Evolutionary conservation across 2,113 vertebrate species (phyloP), one percentile per base, ranked within the genome.

Genomic region (Petaurus breviceps): DNA sequence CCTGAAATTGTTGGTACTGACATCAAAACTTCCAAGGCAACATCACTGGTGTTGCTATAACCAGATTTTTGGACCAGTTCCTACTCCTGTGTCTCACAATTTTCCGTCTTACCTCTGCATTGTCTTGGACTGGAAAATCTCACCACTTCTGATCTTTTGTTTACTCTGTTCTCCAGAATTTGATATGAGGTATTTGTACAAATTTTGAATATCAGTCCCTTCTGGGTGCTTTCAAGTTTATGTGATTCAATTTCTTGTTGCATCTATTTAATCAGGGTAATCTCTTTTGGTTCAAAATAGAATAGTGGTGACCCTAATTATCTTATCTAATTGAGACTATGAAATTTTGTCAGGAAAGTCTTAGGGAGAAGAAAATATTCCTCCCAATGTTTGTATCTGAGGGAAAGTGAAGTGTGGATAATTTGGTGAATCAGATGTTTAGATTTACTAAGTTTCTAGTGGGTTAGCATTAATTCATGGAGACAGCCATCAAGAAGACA

Each of bases 41-140:
- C 53, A 57, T 8, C 25, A 57, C 26, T 26, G 25, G 8, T 57
- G 26, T 57, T 57, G 8, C 55, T 57, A 2, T 2, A 1, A 28
- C 25, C 8, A 9, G 26, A 28, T 0, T 6, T 57, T 6, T 26
- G 25, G 1, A 2, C 8, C 55, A 57, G 25, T 0, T 26, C 4
- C 26, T 22, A 28, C 8, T 26, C 25, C 55, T 28, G 2, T 57
- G 55, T 8, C 26, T 28, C 26, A 57, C 1, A 57, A 25, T 10
- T 57, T 22, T 57, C 23, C 53, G 19, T 28, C 8, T 26, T 25
- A 57, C 8, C 2, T 55, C 54, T 57, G 55, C 53, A 53, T 57
- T 57, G 5, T 28, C 1, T 57, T 57, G 7, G 55, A 26, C 8
- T 57, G 55, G 26, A 28, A 57, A 55, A 57, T 57, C 25, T 57